Evolutionary conservation across 2,113 vertebrate genomes (phyloP), one percentile per base, ranked within the genome.

Genomic region (Phyllostomus hastatus): DNA sequence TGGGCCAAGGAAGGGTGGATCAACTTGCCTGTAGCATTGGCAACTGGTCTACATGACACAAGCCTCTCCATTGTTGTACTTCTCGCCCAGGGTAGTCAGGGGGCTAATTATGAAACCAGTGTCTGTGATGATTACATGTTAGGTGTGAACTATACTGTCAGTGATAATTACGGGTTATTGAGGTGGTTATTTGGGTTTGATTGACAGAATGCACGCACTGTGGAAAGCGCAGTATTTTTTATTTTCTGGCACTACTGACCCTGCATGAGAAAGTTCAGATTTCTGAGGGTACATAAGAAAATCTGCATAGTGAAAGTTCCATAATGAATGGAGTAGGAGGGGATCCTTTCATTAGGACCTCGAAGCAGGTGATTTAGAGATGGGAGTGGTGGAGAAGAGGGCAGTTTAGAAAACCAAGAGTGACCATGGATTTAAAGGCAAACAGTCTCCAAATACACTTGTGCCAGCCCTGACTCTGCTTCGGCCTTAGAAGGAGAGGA

Each of bases 101-200:
- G 73, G 48, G 46, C 50, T 97, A 97, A 95, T 96, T 97, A 97
- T 91, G 46, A 96, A 97, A 64, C 46, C 83, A 97, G 50, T 72
- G 89, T 92, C 96, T 97, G 93, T 84, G 94, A 95, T 97, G 96
- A 97, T 97, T 97, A 96, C 91, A 97, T 0, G 69, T 96, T 97
- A 96, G 84, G 94, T 95, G 95, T 96, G 93, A 98, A 98, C 89
- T 97, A 96, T 96, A 96, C 80, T 94, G 86, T 94, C 93, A 90
- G 89, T 95, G 86, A 85, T 96, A 97, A 97, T 97, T 95, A 81
- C 9, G 26, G 95, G 83, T 97, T 97, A 96, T 81, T 96, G 86
- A 96, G 64, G 94, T 90, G 79, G 73, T 94, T 88, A 93, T 98
- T 88, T 96, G 35, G 15, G 80, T 88, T 94, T 97, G 95, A 97